Percentiles rank a stretch among this genome's conserved stretches.
Evolutionary conservation across 2,113 vertebrate species (phyloP).

Genomic region (Antennarius striatus): DNA sequence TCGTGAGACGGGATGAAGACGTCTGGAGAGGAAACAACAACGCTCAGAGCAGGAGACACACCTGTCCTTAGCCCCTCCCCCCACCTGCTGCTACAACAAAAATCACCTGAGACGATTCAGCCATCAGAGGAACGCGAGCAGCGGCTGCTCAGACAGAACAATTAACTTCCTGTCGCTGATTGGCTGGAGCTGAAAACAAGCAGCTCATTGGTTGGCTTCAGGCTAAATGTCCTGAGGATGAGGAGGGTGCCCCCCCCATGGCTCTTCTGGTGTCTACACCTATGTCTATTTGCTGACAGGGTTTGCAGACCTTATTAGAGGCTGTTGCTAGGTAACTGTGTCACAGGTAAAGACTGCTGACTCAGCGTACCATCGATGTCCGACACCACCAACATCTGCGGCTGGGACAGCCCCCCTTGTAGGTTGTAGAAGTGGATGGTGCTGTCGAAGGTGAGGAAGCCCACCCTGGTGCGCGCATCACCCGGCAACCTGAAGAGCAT

Average conservation of each 20-base stretch:
- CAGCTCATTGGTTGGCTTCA: too few relatives aligned
- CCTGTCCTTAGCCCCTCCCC: too few relatives aligned
- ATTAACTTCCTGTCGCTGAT: too few relatives aligned
- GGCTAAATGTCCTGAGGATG: too few relatives aligned
- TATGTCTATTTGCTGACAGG: too few relatives aligned
- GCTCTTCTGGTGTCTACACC: neutral
- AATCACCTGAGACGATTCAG: too few relatives aligned
- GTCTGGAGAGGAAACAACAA: conserved; percentile 77
- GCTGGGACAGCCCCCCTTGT: conserved; percentile 94
- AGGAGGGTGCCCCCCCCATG: neutral
- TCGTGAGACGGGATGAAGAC: conserved; percentile 94
- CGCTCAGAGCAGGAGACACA: too few relatives aligned
- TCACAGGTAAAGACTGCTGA: too few relatives aligned
- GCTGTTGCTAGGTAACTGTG: neutral
- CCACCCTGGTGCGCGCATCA: conserved; percentile 90
- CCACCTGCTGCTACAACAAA: too few relatives aligned
- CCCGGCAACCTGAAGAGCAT: conserved; percentile 86
- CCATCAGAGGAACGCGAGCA: too few relatives aligned
- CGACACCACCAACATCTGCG: conserved; percentile 97
- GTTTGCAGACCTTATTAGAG: neutral
- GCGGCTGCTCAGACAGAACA: too few relatives aligned
- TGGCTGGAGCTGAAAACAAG: too few relatives aligned
- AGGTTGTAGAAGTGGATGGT: conserved; percentile 97
- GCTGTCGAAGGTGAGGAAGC: conserved; percentile 96
- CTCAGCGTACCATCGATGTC: conserved; percentile 91